Base-by-base conservation (phyloP, 2,113 vertebrate species). In the Scortum barcoo region DNA sequence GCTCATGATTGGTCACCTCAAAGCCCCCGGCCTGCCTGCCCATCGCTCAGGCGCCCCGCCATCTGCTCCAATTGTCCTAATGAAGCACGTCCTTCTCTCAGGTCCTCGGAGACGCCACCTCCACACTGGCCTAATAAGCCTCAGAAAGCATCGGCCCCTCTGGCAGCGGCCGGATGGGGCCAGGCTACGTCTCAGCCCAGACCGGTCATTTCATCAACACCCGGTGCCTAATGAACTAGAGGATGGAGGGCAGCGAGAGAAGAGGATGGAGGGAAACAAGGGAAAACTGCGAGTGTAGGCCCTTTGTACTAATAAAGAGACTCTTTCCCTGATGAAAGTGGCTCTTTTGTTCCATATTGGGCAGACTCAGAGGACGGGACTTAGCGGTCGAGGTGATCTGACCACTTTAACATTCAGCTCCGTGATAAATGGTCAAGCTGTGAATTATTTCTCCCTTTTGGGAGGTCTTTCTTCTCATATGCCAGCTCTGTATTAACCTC, bases 361-460 rank as follows among this genome's bases (percentile, higher is more conserved):
- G 58, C 46, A 28, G 76, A 58, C 68, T 83, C 60, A 30, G 62
- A 73, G 73, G 81, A 81, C 7, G 1, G 28, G 75, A 60, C 85
- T 72, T 3, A 46, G 50, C 50, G 48, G 81, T 70, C 26, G 44
- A 68, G 62, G 22, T 5, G 9, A 46, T 63, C 67, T 54, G 82
- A 85, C 74, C 89, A 83, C 81, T 89, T 71, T 84, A 84, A 80
- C 78, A 78, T 88, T 85, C 85, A 73, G 81, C 68, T 60, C 42
- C 4, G 72, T 89, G 86, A 91, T 84, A 75, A 90, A 91, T 85
- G 78, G 73, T 82, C 51, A 36, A 83, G 83, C 13, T 1, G 19
- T 89, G 76, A 89, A 88, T 90, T 76, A 91, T 90, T 88, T 85
- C 69, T 71, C 66, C 60, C 81, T 81, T 88, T 89, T 68, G 78